Evolutionary conservation across 92 coral and sea anemone species (phyloP).

Genomic region (Porites lobata): DNA sequence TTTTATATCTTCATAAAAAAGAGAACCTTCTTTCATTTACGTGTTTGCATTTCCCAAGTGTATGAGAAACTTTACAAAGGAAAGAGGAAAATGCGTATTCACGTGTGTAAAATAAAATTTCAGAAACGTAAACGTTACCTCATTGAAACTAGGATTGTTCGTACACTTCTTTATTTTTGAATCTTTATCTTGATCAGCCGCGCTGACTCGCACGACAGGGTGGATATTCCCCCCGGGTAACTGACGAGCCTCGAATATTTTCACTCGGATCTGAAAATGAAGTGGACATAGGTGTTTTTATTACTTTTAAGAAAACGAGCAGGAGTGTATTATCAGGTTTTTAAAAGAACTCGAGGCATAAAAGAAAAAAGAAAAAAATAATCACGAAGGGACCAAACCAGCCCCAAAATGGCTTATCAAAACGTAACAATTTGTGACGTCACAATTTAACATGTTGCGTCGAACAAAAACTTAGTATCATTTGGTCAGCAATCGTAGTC

Average conservation of each 20-base stretch:
- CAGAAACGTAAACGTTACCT: constrained; percentile 44
- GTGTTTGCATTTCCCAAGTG: too few relatives aligned
- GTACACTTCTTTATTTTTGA: constrained; percentile 86
- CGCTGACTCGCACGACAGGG: constrained; percentile 87
- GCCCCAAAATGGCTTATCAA: too few relatives aligned
- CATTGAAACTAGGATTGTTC: constrained; percentile 85
- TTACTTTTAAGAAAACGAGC: neutral
- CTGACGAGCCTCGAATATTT: constrained; percentile 90
- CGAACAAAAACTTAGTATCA: too few relatives aligned
- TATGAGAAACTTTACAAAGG: too few relatives aligned
- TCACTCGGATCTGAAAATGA: constrained; percentile 79
- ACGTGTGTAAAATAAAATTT: neutral
- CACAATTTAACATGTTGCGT: too few relatives aligned
- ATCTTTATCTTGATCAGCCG: constrained; percentile 83
- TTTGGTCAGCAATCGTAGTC: too few relatives aligned
- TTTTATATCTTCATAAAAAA: too few relatives aligned
- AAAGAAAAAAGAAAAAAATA: too few relatives aligned
- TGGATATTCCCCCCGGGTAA: constrained; percentile 84
- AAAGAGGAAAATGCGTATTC: too few relatives aligned
- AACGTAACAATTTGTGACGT: too few relatives aligned
- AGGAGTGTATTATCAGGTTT: neutral
- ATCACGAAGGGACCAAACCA: too few relatives aligned
- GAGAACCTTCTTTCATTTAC: too few relatives aligned
- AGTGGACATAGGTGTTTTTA: neutral
- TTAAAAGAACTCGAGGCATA: neutral